phyloP scores from a whole-genome alignment of 2,797 vertebrate species.

The Danio choprae region DNA sequence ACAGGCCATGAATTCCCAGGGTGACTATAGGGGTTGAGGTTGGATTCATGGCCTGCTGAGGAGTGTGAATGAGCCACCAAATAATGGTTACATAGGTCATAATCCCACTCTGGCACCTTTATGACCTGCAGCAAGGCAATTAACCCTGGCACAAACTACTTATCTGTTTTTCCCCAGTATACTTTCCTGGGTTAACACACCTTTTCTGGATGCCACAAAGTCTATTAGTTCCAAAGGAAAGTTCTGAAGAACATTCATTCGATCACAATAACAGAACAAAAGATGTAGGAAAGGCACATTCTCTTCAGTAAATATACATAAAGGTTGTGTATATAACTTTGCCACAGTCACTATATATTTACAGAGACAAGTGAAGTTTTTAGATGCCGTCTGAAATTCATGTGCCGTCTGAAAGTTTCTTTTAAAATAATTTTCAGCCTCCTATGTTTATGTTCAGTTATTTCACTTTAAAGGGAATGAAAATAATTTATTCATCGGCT shows the following conservation, averaged over 20 bases:
- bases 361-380: too few species aligned
- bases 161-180: not conserved
- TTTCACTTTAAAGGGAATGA: too few species aligned
- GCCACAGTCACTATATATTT: too few species aligned
- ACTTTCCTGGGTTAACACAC: not conserved
- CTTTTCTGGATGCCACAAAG: not conserved
- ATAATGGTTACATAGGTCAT: constrained; percentile 14
- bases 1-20: constrained; percentile 17
- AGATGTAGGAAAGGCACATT: not conserved
- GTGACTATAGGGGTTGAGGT: constrained; percentile 3
- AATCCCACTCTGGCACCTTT: constrained; percentile 14
- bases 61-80: constrained; percentile 11
- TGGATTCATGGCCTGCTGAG: constrained; percentile 14
- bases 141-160: not conserved
- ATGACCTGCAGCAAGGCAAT: constrained; percentile 27
- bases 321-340: too few species aligned
- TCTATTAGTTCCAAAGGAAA: not conserved
- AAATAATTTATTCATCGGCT: too few species aligned
- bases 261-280: constrained; percentile 1
- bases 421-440: too few species aligned
- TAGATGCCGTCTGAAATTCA: too few species aligned
- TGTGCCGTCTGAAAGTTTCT: too few species aligned
- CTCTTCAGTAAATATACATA: not conserved
- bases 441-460: too few species aligned
- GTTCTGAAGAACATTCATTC: not conserved